phyloP scores from a whole-genome alignment of 1,140 invertebrate species.

The Globodera ellingtonae region DNA sequence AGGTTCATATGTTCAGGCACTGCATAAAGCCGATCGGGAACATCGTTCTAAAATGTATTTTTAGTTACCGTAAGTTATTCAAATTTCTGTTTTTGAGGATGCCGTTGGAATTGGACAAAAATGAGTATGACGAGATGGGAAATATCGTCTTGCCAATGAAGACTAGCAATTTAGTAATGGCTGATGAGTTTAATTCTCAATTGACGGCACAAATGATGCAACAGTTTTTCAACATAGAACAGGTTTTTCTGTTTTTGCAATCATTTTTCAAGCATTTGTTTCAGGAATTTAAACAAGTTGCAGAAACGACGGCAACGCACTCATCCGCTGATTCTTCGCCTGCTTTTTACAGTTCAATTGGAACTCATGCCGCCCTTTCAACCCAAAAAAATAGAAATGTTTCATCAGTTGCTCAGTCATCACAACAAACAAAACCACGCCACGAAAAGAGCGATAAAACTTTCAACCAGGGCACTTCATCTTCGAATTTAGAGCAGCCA shows the following conservation, averaged over 20 bases:
- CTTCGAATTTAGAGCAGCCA: conserved; percentile 7
- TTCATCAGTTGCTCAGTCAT: not conserved
- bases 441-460: not conserved
- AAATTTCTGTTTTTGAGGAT: conserved; percentile 26
- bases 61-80: not conserved
- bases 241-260: conserved; percentile 21
- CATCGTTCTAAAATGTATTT: conserved; percentile 13
- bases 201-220: conserved; percentile 43
- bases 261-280: not conserved
- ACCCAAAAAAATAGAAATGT: not conserved
- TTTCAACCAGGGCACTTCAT: not conserved
- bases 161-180: not conserved
- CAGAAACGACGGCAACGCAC: conserved; percentile 11
- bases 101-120: not conserved
- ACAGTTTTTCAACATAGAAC: conserved; percentile 44
- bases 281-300: conserved; percentile 45
- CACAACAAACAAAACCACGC: not conserved
- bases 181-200: not conserved
- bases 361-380: not conserved
- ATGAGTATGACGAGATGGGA: conserved; percentile 20
- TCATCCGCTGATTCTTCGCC: conserved; percentile 5
- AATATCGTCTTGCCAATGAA: conserved; percentile 4
- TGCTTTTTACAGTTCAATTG: not conserved
- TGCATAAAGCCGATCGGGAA: conserved; percentile 60
- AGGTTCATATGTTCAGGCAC: conserved; percentile 66